phyloP scores from a whole-genome alignment of 2,113 vertebrate species.

The Cephalophus harveyi region DNA sequence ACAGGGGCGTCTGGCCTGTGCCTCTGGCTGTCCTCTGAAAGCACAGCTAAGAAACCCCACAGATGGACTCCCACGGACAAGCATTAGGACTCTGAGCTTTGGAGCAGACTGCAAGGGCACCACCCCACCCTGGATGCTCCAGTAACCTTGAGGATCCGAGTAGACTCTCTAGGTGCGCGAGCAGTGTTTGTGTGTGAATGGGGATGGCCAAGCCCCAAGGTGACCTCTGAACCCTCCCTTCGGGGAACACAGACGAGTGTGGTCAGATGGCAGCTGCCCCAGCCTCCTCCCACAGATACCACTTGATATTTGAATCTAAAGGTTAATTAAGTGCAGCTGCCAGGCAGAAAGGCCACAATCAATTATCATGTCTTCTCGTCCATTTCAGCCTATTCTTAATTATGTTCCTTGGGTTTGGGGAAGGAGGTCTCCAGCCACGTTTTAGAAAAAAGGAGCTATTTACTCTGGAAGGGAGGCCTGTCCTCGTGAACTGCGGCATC shows the following conservation, averaged over 20 bases:
- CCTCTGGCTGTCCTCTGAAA: neutral
- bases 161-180: neutral
- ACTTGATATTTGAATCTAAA: constrained; percentile 88
- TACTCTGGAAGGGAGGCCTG: constrained; percentile 11
- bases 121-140: rapidly evolving
- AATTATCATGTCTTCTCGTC: constrained; percentile 79
- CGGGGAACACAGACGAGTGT: neutral
- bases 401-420: constrained; percentile 79
- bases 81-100: neutral
- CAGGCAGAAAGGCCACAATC: constrained; percentile 85
- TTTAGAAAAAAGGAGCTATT: constrained; percentile 61
- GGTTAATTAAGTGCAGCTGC: constrained; percentile 88
- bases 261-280: constrained; percentile 41
- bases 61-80: neutral
- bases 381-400: constrained; percentile 82
- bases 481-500: neutral
- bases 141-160: neutral
- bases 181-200: neutral
- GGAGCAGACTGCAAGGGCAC: neutral
- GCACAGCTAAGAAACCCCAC: neutral
- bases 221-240: constrained; percentile 36
- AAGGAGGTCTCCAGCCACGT: constrained; percentile 55
- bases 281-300: constrained; percentile 72
- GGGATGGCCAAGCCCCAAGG: neutral
- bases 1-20: neutral